Conservation (phyloP, 2,888 invertebrate genomes). For the Trichacis sp. region DNA sequence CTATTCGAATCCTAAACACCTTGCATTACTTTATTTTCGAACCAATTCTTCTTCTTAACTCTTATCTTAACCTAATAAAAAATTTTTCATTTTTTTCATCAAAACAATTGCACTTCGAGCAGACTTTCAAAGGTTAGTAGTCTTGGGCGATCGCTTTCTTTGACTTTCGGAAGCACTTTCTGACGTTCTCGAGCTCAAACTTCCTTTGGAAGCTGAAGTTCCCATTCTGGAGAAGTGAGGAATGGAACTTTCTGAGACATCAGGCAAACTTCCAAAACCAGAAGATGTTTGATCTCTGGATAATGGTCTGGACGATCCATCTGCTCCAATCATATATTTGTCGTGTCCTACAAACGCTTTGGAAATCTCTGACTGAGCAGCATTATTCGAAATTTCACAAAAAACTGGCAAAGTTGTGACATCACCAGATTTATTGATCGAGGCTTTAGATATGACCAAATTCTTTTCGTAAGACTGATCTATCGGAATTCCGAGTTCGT, state of each 20-base stretch:
- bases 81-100: background rate
- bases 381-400: slow-evolving; percentile 41
- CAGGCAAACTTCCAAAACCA: slow-evolving; percentile 56
- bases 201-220: slow-evolving; percentile 40
- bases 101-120: background rate
- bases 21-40: too few relatives aligned
- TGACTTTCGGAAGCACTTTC: slow-evolving; percentile 41
- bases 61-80: background rate
- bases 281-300: slow-evolving; percentile 57
- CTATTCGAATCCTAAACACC: too few relatives aligned
- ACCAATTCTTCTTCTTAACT: too few relatives aligned
- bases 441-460: slow-evolving; percentile 20
- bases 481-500: slow-evolving; percentile 64
- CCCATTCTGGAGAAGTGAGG: slow-evolving; percentile 26
- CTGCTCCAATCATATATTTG: slow-evolving; percentile 31
- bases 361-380: slow-evolving; percentile 39
- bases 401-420: slow-evolving; percentile 23
- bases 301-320: slow-evolving; percentile 43
- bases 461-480: slow-evolving; percentile 34
- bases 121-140: slow-evolving; percentile 55
- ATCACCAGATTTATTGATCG: slow-evolving; percentile 21
- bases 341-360: slow-evolving; percentile 41
- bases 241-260: slow-evolving; percentile 44
- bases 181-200: slow-evolving; percentile 43
- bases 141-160: slow-evolving; percentile 39